Conservation (phyloP, 2,888 invertebrate genomes). For the Cheilosia grossa region DNA sequence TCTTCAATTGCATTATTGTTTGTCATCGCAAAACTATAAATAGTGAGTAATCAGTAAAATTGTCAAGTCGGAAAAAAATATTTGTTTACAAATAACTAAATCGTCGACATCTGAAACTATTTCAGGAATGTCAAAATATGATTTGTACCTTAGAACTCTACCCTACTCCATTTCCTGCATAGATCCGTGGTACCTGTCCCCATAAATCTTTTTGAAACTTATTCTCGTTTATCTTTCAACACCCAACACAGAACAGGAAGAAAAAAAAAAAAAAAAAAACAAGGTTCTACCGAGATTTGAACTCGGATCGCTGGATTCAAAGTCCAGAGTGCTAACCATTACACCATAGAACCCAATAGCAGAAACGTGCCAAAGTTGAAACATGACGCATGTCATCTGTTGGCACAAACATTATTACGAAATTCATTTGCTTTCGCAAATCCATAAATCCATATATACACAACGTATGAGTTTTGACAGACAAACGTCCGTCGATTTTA, state of each 20-base stretch:
- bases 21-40: too few species aligned
- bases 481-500: slow-evolving; percentile 4
- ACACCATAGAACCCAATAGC: slow-evolving; percentile 81
- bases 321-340: slow-evolving; percentile 83
- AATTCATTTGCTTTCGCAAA: slow-evolving; percentile 34
- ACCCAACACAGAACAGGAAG: background rate
- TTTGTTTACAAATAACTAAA: too few species aligned
- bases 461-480: background rate
- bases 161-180: too few species aligned
- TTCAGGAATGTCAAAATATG: too few species aligned
- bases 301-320: slow-evolving; percentile 84
- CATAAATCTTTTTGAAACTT: too few species aligned
- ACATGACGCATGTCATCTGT: slow-evolving; percentile 43
- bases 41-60: too few species aligned
- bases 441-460: too few species aligned
- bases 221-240: background rate
- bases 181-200: too few species aligned
- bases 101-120: too few species aligned
- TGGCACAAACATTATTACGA: background rate
- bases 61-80: too few species aligned
- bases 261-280: slow-evolving; percentile 1
- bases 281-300: slow-evolving; percentile 84
- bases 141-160: too few species aligned
- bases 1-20: too few species aligned
- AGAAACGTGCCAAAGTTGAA: slow-evolving; percentile 6